Percentiles rank a stretch among this genome's conserved stretches.
phyloP scores from a whole-genome alignment of 1,140 invertebrate species.

The Magallana ariakensis region DNA sequence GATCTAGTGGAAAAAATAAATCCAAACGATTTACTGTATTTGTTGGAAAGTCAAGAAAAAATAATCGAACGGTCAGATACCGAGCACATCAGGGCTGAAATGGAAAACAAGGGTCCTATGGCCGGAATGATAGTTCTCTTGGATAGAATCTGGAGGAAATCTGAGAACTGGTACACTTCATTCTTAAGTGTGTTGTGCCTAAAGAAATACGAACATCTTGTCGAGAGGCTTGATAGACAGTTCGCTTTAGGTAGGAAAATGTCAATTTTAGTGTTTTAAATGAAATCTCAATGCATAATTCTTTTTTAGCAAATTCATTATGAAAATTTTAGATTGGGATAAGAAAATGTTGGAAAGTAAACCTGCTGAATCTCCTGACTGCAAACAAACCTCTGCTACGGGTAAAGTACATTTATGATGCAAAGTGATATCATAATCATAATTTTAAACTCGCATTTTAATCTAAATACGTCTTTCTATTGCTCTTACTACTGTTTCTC shows the following conservation, averaged over 20 bases:
- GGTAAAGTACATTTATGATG: background rate
- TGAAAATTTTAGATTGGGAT: background rate
- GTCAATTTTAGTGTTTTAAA: background rate
- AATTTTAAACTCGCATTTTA: no score
- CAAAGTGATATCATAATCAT: no score
- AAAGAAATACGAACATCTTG: background rate
- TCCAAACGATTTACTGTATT: background rate
- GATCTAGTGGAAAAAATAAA: background rate
- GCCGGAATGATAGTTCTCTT: background rate
- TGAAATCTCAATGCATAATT: background rate
- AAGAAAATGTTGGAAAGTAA: background rate
- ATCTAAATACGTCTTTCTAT: no score
- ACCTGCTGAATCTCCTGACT: background rate
- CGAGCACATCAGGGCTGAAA: background rate
- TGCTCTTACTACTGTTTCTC: no score
- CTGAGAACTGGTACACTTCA: background rate
- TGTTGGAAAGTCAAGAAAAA: background rate
- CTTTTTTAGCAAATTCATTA: background rate
- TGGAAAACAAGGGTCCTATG: background rate
- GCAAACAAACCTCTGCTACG: background rate
- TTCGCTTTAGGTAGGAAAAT: background rate
- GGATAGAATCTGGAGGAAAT: conserved; percentile 20
- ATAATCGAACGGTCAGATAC: background rate
- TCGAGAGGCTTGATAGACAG: background rate
- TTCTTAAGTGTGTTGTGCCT: background rate